A percentile compares a stretch with the other conserved stretches of the same genome.
Conservation (phyloP, 2,888 invertebrate species). For the Tetanocera ferruginea region DNA sequence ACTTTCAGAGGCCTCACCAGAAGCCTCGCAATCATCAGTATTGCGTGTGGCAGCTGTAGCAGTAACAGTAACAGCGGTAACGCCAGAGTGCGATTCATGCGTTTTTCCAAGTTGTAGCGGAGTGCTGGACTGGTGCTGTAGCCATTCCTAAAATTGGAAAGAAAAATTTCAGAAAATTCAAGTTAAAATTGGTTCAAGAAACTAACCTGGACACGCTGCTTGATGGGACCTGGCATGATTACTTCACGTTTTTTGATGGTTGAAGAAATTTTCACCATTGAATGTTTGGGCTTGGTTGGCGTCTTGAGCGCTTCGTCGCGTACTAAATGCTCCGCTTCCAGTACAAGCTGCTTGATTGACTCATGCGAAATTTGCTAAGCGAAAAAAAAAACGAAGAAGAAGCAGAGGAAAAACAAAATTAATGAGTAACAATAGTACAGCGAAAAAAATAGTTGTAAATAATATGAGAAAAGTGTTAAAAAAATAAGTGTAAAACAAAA, state of each 20-base stretch:
- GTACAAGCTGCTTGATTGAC: conserved; percentile 81
- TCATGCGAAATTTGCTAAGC: conserved; percentile 71
- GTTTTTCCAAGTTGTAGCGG: conserved; percentile 53
- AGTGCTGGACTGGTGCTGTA: conserved; percentile 67
- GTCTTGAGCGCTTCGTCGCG: conserved; percentile 70
- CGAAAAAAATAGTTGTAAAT: conserved; percentile 19
- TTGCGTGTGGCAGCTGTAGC: conserved; percentile 36
- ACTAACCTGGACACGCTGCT: conserved; percentile 67
- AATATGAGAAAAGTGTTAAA: conserved; percentile 34
- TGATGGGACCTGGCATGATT: conserved; percentile 66
- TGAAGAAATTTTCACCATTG: conserved; percentile 64
- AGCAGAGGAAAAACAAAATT: conserved; percentile 7
- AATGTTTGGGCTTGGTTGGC: conserved; percentile 65
- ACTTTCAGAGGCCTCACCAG: conserved; percentile 83
- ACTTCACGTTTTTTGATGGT: conserved; percentile 68
- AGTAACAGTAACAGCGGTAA: not conserved
- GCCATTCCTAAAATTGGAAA: conserved; percentile 64
- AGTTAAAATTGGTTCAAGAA: not conserved
- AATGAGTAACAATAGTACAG: conserved; percentile 35
- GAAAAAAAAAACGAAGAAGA: conserved; percentile 15
- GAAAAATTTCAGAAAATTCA: not conserved
- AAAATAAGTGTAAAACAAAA: conserved; percentile 24
- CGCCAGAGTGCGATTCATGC: conserved; percentile 45
- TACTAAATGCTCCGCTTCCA: conserved; percentile 85
- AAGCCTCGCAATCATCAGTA: conserved; percentile 81